Evolutionary conservation across 1,140 invertebrate genomes (phyloP).

Genomic region (Belonocnema kinseyi): DNA sequence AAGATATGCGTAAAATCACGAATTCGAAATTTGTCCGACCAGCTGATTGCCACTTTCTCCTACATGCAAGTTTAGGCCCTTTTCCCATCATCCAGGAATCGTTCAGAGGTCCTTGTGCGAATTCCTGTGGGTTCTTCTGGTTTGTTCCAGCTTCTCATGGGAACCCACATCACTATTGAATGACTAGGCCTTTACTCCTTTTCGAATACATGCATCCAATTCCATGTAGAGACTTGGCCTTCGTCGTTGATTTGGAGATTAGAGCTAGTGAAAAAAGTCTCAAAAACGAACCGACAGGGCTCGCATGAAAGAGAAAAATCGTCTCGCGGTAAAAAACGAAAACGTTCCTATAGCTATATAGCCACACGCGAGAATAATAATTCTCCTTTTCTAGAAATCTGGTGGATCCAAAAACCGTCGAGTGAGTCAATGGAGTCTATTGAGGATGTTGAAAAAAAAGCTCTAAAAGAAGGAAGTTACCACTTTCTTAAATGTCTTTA

Average conservation of each 20-base stretch:
- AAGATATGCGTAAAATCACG: no score
- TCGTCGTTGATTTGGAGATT: slow-evolving; percentile 13
- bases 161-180: slow-evolving; percentile 12
- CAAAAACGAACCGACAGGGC: slow-evolving; percentile 9
- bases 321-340: slow-evolving; percentile 29
- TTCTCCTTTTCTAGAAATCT: slow-evolving; percentile 15
- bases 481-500: no score
- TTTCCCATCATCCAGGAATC: background rate
- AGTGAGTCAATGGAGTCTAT: slow-evolving; percentile 7
- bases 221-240: slow-evolving; percentile 15
- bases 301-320: slow-evolving; percentile 27
- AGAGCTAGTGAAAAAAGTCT: background rate
- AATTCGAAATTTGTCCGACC: no score
- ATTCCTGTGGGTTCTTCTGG: slow-evolving; percentile 26
- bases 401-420: background rate
- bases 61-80: background rate
- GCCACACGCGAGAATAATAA: slow-evolving; percentile 22
- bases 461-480: no score
- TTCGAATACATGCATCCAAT: slow-evolving; percentile 12
- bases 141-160: slow-evolving; percentile 22
- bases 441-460: no score
- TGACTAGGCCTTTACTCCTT: slow-evolving; percentile 4
- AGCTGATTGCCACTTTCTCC: no score
- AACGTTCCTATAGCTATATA: background rate
- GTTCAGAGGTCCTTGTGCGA: background rate